phyloP scores from a whole-genome alignment of 2,797 vertebrate genomes.

The Chloroceryle amazona region DNA sequence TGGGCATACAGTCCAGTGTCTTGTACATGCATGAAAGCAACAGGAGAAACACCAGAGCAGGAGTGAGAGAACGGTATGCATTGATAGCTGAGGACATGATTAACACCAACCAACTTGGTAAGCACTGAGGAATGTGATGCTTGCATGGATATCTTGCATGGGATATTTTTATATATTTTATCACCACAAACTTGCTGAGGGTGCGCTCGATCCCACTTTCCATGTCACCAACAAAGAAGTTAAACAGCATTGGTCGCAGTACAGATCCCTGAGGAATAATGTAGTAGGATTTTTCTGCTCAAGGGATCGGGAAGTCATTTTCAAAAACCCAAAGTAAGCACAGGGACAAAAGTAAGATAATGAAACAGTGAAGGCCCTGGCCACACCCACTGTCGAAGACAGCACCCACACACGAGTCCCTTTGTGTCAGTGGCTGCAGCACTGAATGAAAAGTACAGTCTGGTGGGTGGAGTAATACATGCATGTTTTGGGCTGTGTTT shows the following conservation, averaged over 20 bases:
- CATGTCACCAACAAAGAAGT: not conserved
- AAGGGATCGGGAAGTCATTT: not conserved
- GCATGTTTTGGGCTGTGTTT: not conserved
- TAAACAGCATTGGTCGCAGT: not conserved
- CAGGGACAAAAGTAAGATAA: not conserved
- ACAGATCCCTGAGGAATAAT: not conserved
- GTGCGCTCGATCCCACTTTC: not conserved
- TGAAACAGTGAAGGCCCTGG: not conserved
- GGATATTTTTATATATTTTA: no score
- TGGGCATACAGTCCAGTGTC: not conserved
- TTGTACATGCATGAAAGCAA: not conserved
- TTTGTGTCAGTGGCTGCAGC: rapidly evolving
- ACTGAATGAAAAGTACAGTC: not conserved
- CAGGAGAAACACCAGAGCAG: not conserved
- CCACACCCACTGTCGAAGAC: not conserved
- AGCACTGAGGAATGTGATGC: not conserved
- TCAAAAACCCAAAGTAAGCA: not conserved
- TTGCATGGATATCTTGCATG: not conserved
- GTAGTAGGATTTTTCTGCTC: not conserved
- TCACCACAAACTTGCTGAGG: not conserved
- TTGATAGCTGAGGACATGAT: not conserved
- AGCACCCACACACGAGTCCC: not conserved
- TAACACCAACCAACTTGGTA: not conserved
- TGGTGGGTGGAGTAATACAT: not conserved
- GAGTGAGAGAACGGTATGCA: not conserved